Percentiles rank a stretch among this genome's conserved stretches.
Evolutionary conservation across 2,888 invertebrate species (phyloP).

Genomic region (Conus canariensis): DNA sequence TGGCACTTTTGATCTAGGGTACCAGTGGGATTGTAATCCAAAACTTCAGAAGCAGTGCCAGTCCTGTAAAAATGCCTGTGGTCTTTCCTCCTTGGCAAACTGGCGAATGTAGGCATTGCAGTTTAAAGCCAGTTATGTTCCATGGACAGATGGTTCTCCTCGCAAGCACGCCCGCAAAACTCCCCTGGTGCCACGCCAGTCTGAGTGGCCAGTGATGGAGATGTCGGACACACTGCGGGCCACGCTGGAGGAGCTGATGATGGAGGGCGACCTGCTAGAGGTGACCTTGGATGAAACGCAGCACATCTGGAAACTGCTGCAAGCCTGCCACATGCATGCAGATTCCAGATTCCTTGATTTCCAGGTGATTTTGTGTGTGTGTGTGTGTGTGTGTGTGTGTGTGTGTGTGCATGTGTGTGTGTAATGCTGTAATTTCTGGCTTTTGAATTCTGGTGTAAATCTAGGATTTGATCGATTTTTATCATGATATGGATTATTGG

Average conservation of each 20-base stretch:
- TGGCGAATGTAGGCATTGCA: no score
- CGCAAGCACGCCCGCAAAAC: constrained; percentile 79
- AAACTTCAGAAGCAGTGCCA: no score
- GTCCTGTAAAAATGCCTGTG: no score
- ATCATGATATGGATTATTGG: no score
- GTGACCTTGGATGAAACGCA: constrained; percentile 91
- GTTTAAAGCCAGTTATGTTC: no score
- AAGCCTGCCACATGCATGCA: constrained; percentile 80
- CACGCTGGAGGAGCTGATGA: constrained; percentile 88
- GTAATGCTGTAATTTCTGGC: neutral
- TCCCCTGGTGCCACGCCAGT: constrained; percentile 76
- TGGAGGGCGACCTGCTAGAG: constrained; percentile 95
- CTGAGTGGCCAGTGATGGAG: constrained; percentile 72
- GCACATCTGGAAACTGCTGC: constrained; percentile 88
- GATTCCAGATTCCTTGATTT: constrained; percentile 72
- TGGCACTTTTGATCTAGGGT: no score
- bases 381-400: neutral
- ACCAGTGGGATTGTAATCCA: no score
- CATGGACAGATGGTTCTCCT: constrained; percentile 68
- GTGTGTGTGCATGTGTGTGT: neutral
- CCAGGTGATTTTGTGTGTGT: constrained; percentile 56
- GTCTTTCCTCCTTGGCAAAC: no score
- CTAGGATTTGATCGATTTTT: no score
- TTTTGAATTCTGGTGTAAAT: neutral
- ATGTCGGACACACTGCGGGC: constrained; percentile 76